Percentiles rank a stretch among this genome's conserved stretches.
phyloP scores from a whole-genome alignment of 2,797 vertebrate genomes.

The Poecile montanus region DNA sequence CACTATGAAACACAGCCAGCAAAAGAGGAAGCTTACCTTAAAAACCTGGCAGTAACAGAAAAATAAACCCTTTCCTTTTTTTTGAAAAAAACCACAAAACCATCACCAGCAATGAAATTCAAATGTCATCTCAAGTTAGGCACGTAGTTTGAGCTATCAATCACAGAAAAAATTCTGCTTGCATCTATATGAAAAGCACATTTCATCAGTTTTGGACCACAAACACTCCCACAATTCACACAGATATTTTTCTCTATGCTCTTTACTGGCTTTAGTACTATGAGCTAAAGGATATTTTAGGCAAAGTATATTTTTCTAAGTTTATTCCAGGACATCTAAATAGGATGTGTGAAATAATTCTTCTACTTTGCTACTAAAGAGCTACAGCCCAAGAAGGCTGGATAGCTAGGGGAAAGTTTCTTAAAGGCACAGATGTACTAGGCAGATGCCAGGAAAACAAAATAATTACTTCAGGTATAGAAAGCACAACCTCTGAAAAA shows the following conservation, averaged over 20 bases:
- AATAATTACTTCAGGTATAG: not conserved
- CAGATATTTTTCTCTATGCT: not conserved
- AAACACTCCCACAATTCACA: not conserved
- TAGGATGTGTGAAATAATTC: slow-evolving; percentile 11
- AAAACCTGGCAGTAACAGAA: not conserved
- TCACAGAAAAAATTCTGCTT: not conserved
- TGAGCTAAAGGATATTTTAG: not conserved
- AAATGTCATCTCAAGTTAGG: not conserved
- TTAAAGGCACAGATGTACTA: not conserved
- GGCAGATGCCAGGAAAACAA: not conserved
- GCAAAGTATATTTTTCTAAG: not conserved
- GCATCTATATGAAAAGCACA: not conserved
- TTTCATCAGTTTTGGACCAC: not conserved
- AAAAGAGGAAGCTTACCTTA: not conserved
- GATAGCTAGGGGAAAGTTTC: not conserved
- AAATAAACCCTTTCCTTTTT: not conserved
- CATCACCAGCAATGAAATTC: not conserved
- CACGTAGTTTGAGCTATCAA: not conserved
- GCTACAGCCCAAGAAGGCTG: not conserved
- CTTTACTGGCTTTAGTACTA: not conserved
- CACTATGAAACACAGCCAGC: not conserved
- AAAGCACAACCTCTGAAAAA: not conserved
- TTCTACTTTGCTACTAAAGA: not conserved
- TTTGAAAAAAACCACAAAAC: not conserved
- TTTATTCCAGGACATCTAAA: slow-evolving; percentile 1